A percentile compares a stretch with the other conserved stretches of the same genome.
These are phyloP conservation scores for Sphaerophoria rueppellii DNA, from an alignment of 2,888 invertebrate genomes.

Conservation along the genomic window DNA sequence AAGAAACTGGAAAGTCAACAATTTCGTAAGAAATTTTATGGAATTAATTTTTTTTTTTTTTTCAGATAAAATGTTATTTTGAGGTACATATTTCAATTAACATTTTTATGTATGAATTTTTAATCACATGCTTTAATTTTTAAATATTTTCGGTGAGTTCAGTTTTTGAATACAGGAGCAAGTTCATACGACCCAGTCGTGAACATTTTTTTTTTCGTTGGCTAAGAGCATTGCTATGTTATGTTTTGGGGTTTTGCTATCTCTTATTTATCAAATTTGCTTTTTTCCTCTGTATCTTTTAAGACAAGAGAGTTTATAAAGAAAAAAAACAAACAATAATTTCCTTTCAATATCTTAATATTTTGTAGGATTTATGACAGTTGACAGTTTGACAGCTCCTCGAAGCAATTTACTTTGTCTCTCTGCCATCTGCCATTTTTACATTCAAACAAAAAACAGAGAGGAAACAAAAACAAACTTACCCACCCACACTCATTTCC, in stretches of 20 bases:
- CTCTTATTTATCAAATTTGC: slow-evolving; percentile 7
- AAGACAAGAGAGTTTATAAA: neutral
- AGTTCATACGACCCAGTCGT: too few relatives aligned
- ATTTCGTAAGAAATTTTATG: too few relatives aligned
- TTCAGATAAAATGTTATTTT: too few relatives aligned
- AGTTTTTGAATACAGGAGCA: too few relatives aligned
- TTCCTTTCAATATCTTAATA: slow-evolving; percentile 39
- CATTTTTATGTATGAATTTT: too few relatives aligned
- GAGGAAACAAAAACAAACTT: neutral
- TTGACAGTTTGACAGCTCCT: slow-evolving; percentile 40
- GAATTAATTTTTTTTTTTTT: too few relatives aligned
- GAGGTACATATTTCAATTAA: too few relatives aligned
- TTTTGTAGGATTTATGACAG: slow-evolving; percentile 53
- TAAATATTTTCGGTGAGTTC: too few relatives aligned
- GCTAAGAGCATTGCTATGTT: neutral
- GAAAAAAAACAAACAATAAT: neutral
- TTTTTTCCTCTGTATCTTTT: neutral
- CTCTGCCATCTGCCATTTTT: slow-evolving; percentile 16
- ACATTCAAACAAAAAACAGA: neutral
- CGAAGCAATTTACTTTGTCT: neutral
- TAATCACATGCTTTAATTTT: too few relatives aligned
- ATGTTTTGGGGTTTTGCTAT: neutral
- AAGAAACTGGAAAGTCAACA: too few relatives aligned
- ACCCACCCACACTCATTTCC: slow-evolving; percentile 42
- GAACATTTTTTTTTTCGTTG: too few relatives aligned